phyloP scores from a whole-genome alignment of 2,888 invertebrate species.

The Trisateles emortualis region DNA sequence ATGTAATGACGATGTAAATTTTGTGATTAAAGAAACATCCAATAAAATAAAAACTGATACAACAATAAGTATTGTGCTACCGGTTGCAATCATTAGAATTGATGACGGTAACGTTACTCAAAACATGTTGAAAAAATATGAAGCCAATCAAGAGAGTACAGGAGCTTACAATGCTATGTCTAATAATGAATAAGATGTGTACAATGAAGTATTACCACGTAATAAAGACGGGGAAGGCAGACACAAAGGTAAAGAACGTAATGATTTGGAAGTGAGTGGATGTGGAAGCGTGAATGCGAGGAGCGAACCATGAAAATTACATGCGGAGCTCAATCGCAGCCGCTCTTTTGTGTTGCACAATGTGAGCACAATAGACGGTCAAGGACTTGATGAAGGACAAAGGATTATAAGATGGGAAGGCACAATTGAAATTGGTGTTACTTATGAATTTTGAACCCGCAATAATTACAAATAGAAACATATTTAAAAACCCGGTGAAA shows the following conservation, averaged over 20 bases:
- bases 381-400: constrained; percentile 82
- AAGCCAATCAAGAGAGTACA: constrained; percentile 79
- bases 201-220: constrained; percentile 71
- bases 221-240: constrained; percentile 70
- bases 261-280: constrained; percentile 85
- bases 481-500: no score
- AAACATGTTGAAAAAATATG: constrained; percentile 74
- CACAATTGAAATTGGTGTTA: constrained; percentile 47
- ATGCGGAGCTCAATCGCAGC: constrained; percentile 78
- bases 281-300: constrained; percentile 78
- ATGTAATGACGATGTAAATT: constrained; percentile 82
- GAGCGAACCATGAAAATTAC: constrained; percentile 84
- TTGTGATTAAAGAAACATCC: constrained; percentile 60
- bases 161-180: constrained; percentile 59
- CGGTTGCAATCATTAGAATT: constrained; percentile 84
- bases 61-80: constrained; percentile 83
- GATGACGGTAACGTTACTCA: constrained; percentile 84
- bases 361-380: constrained; percentile 75
- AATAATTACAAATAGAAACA: no score
- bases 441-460: constrained; percentile 15
- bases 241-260: constrained; percentile 82
- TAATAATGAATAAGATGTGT: constrained; percentile 71
- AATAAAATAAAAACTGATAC: constrained; percentile 63
- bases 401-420: constrained; percentile 66
- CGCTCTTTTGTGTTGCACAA: constrained; percentile 77